Conservation (phyloP, 1,140 invertebrate species). For the Dinothrombium tinctorium region DNA sequence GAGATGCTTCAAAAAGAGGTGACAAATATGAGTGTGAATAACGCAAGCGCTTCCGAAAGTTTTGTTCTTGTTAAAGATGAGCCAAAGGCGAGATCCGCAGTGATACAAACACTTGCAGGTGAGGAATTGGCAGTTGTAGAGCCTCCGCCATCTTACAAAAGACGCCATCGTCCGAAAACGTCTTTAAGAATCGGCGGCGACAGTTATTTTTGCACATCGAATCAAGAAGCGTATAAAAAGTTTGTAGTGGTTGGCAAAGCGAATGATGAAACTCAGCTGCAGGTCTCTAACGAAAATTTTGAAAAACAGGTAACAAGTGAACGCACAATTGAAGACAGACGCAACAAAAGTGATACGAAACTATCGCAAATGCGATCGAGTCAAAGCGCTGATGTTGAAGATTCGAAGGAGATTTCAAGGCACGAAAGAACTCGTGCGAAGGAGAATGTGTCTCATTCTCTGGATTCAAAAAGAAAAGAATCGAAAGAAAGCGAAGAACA, state of each 20-base stretch:
- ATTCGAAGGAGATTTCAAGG: too few relatives aligned
- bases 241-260: slow-evolving; percentile 2
- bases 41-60: not conserved
- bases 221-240: slow-evolving; percentile 4
- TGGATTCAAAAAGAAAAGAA: too few relatives aligned
- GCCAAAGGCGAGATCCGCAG: not conserved
- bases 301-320: too few relatives aligned
- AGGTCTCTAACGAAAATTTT: too few relatives aligned
- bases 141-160: not conserved
- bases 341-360: too few relatives aligned
- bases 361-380: too few relatives aligned
- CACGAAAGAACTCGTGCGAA: too few relatives aligned
- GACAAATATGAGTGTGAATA: not conserved
- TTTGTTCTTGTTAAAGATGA: not conserved
- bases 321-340: too few relatives aligned
- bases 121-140: not conserved
- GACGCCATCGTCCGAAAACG: slow-evolving; percentile 2
- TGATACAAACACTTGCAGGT: not conserved
- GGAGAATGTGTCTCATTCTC: too few relatives aligned
- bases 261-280: too few relatives aligned
- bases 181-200: slow-evolving; percentile 1
- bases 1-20: not conserved
- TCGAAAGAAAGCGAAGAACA: too few relatives aligned
- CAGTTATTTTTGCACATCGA: slow-evolving; percentile 1
- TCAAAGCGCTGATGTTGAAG: too few relatives aligned